These are phyloP conservation scores for Ips nitidus DNA, from an alignment of 1,140 invertebrate genomes.

Conservation along the genomic window DNA sequence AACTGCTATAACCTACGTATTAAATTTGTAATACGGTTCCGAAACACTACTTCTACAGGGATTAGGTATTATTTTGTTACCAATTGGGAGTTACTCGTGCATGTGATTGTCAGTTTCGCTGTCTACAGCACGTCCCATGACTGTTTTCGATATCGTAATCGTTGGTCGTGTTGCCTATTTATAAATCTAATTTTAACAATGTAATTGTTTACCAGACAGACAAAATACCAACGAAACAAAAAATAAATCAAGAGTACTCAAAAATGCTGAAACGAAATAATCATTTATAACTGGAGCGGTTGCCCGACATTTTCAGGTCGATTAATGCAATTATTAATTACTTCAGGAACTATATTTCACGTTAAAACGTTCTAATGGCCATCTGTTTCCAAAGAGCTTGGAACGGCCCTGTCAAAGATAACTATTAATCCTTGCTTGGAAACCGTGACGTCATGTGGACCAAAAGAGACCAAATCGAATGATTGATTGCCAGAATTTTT, in stretches of 20 bases:
- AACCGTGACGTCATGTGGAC: background rate
- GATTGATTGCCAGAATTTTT: constrained; percentile 11
- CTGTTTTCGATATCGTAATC: no score
- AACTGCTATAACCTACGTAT: no score
- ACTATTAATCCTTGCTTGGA: constrained; percentile 13
- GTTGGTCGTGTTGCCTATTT: no score
- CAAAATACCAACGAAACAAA: no score
- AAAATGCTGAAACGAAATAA: background rate
- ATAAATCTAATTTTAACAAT: no score
- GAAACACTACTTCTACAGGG: no score
- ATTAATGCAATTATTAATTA: constrained; percentile 20
- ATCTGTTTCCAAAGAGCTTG: constrained; percentile 16
- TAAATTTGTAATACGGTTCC: no score
- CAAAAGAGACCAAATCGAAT: background rate
- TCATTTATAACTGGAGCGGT: background rate
- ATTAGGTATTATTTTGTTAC: no score
- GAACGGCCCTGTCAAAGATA: constrained; percentile 16
- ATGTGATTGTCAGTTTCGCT: no score
- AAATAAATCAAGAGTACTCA: background rate
- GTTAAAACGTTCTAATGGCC: constrained; percentile 7
- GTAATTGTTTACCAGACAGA: no score
- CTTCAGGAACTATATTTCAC: constrained; percentile 23
- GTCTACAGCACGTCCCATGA: no score
- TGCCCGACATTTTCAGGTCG: constrained; percentile 10
- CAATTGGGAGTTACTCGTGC: no score